Conservation (phyloP, 2,113 vertebrate genomes). For the Pimephales promelas region DNA sequence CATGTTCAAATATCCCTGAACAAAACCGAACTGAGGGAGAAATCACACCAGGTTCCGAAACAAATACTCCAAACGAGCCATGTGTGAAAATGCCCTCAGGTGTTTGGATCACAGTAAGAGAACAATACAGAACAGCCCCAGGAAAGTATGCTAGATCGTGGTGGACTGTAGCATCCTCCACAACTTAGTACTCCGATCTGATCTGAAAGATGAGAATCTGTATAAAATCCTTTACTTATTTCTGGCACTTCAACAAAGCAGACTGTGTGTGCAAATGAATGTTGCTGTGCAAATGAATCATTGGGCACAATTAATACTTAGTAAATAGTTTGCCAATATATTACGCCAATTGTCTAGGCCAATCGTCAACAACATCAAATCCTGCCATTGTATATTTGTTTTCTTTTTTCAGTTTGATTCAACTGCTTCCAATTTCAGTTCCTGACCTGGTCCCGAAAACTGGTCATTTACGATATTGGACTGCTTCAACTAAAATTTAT, state of each 20-base stretch:
- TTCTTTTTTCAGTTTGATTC: slow-evolving; percentile 18
- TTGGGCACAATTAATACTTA: background rate
- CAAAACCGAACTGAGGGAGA: too few relatives aligned
- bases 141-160: background rate
- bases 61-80: too few relatives aligned
- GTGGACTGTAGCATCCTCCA: background rate
- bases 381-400: slow-evolving; percentile 25
- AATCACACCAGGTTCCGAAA: too few relatives aligned
- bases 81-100: too few relatives aligned
- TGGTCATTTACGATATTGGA: slow-evolving; percentile 7
- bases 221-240: slow-evolving; percentile 16
- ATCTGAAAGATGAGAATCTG: background rate
- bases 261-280: background rate
- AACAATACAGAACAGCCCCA: background rate
- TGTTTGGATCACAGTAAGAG: background rate
- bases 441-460: slow-evolving; percentile 17
- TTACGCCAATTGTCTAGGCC: slow-evolving; percentile 16
- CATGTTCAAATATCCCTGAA: too few relatives aligned
- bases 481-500: background rate
- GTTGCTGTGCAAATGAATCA: slow-evolving; percentile 13
- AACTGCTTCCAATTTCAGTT: slow-evolving; percentile 17
- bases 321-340: slow-evolving; percentile 31
- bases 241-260: slow-evolving; percentile 4
- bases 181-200: background rate
- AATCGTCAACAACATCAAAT: slow-evolving; percentile 30